Percentiles rank a stretch among this genome's conserved stretches.
Evolutionary conservation across 2,888 invertebrate genomes (phyloP).

Genomic region (Tyria jacobaeae): DNA sequence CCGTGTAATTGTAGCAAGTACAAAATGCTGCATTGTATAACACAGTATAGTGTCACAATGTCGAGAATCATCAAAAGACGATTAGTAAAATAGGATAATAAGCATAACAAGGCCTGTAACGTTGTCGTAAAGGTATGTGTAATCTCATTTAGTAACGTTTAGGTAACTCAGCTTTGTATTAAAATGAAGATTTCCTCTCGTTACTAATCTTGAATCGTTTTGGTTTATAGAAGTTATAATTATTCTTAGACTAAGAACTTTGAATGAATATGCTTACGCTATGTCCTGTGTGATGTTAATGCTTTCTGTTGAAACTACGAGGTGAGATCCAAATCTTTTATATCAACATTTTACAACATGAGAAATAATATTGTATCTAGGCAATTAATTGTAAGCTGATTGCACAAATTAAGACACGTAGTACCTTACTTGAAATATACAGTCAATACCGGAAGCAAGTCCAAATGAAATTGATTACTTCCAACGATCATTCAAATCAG

Average conservation of each 20-base stretch:
- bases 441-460: slow-evolving; percentile 65
- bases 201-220: slow-evolving; percentile 2
- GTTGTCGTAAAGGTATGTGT: slow-evolving; percentile 65
- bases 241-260: neutral
- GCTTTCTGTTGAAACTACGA: neutral
- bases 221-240: too few species aligned
- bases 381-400: neutral
- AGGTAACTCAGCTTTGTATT: slow-evolving; percentile 49
- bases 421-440: slow-evolving; percentile 32
- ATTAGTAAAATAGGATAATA: slow-evolving; percentile 71
- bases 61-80: slow-evolving; percentile 72
- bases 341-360: neutral
- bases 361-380: slow-evolving; percentile 14
- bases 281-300: neutral
- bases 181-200: slow-evolving; percentile 31
- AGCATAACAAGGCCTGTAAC: slow-evolving; percentile 61
- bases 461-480: slow-evolving; percentile 73
- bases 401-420: slow-evolving; percentile 31
- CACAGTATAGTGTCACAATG: slow-evolving; percentile 64
- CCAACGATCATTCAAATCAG: slow-evolving; percentile 79
- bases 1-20: slow-evolving; percentile 67
- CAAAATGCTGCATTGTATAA: slow-evolving; percentile 63
- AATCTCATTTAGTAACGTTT: slow-evolving; percentile 66
- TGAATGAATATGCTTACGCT: neutral
- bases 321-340: neutral